Evolutionary conservation across 2,797 vertebrate species (phyloP).

Genomic region (Coilia nasus): DNA sequence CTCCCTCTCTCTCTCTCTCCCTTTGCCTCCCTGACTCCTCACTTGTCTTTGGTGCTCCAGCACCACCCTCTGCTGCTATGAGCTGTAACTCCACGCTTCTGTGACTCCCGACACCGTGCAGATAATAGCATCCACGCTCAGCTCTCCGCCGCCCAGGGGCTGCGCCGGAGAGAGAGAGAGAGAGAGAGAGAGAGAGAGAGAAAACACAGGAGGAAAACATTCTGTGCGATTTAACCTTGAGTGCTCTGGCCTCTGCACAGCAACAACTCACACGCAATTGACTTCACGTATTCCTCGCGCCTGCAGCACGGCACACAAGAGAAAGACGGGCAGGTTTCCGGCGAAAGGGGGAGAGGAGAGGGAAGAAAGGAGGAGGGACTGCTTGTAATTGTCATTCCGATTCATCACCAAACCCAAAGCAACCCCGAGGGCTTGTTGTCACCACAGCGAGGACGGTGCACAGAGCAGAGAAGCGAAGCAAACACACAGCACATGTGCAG

Average conservation of each 20-base stretch:
- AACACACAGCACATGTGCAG: background rate
- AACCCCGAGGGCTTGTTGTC: conserved; percentile 20
- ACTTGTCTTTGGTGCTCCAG: background rate
- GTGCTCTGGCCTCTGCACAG: conserved; percentile 19
- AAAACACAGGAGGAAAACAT: background rate
- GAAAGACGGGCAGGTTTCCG: background rate
- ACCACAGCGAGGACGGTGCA: background rate
- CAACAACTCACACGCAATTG: conserved; percentile 16
- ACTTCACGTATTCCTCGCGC: background rate
- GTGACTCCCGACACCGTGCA: conserved; percentile 19
- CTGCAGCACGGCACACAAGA: background rate
- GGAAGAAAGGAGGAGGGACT: background rate
- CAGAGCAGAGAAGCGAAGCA: background rate
- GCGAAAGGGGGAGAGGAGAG: background rate
- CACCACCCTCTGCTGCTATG: conserved; percentile 20
- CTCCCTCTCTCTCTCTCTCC: background rate
- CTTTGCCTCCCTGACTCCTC: background rate
- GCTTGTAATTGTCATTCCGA: conserved; percentile 21
- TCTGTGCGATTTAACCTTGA: conserved; percentile 19
- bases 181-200: too few species aligned
- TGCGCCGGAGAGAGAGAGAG: background rate
- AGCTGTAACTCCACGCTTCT: conserved; percentile 20
- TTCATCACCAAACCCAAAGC: conserved; percentile 20
- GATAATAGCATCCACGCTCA: background rate
- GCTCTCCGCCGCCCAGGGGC: conserved; percentile 11